phyloP scores from a whole-genome alignment of 2,113 vertebrate genomes.

The Zapornia atra region DNA sequence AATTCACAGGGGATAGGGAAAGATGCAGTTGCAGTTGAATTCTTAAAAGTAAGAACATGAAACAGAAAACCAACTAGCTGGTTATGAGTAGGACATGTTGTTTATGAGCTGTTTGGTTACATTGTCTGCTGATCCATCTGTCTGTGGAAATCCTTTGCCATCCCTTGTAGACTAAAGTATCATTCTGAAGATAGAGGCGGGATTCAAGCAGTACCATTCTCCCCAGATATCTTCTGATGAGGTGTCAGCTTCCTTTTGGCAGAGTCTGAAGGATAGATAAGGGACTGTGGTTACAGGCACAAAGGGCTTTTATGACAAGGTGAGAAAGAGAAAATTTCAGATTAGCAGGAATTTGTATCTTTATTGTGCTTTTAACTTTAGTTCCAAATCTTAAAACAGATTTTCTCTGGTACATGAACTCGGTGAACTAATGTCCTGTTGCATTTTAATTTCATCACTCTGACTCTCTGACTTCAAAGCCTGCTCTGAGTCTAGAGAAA shows the following conservation, averaged over 20 bases:
- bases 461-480: constrained; percentile 27
- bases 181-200: constrained; percentile 44
- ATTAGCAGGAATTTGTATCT: constrained; percentile 66
- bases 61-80: not conserved
- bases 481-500: not conserved
- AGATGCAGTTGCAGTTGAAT: not conserved
- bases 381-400: constrained; percentile 51
- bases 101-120: constrained; percentile 42
- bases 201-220: constrained; percentile 61
- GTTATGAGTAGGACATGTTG: not conserved
- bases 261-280: constrained; percentile 56
- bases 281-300: constrained; percentile 48
- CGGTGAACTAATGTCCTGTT: constrained; percentile 45
- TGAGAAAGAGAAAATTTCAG: constrained; percentile 68
- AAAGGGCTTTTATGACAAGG: constrained; percentile 70
- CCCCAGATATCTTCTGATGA: constrained; percentile 67
- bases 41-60: not conserved
- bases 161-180: constrained; percentile 43
- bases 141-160: constrained; percentile 38
- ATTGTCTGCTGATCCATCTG: constrained; percentile 49
- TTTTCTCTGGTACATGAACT: constrained; percentile 46
- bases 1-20: not conserved
- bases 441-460: constrained; percentile 46
- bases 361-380: constrained; percentile 68
- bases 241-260: constrained; percentile 70